phyloP scores from a whole-genome alignment of 37 sponge, comb jelly and placozoan species.

The Beroe ovata region DNA sequence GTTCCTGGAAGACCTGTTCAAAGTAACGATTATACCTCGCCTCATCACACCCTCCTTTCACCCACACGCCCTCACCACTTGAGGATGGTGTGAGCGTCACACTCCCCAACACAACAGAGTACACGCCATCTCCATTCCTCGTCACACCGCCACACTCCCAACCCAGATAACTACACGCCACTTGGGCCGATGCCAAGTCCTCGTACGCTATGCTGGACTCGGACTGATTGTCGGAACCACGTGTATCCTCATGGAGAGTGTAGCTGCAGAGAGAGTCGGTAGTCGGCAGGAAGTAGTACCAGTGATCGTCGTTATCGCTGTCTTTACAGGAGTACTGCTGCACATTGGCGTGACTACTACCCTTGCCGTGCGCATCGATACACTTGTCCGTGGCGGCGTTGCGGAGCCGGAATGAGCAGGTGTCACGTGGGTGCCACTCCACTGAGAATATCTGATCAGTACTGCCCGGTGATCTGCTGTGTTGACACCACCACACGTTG shows the following conservation, averaged over 20 bases:
- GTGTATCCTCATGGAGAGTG: background rate
- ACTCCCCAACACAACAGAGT: background rate
- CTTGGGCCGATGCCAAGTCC: background rate
- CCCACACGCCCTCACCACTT: background rate
- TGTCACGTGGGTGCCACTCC: background rate
- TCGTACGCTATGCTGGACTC: no score
- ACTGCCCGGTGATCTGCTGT: background rate
- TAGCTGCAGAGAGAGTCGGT: background rate
- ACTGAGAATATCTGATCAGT: slow-evolving; percentile 26
- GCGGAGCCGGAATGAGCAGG: slow-evolving; percentile 29
- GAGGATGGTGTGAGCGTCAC: background rate
- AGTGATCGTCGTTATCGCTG: background rate
- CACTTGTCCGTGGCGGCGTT: slow-evolving; percentile 37
- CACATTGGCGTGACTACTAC: background rate
- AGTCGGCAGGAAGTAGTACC: slow-evolving; percentile 59
- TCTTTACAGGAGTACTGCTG: slow-evolving; percentile 1
- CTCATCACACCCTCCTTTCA: background rate
- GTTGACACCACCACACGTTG: slow-evolving; percentile 35
- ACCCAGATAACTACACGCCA: background rate
- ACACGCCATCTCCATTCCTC: background rate
- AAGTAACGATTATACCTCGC: background rate
- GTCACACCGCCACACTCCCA: background rate
- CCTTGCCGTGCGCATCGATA: slow-evolving; percentile 14
- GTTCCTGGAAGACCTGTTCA: background rate
- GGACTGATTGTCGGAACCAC: no score